Evolutionary conservation across 1,140 invertebrate genomes (phyloP).

Genomic region (Pteromalus puparum): DNA sequence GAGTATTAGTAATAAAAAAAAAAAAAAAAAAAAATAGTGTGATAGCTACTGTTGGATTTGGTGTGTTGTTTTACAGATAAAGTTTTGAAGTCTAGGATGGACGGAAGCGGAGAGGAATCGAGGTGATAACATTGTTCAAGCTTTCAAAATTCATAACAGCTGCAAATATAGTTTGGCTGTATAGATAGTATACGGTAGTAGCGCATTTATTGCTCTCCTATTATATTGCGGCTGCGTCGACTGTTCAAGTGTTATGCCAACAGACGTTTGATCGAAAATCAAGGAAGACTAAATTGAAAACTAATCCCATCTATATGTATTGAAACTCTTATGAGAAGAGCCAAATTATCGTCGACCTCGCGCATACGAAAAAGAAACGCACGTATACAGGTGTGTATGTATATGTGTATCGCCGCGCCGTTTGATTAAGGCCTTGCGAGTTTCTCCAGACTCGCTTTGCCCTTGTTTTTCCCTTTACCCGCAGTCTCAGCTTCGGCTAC

Average conservation of each 20-base stretch:
- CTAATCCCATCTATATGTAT: no score
- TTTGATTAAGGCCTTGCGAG: not conserved
- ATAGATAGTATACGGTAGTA: no score
- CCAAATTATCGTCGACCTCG: not conserved
- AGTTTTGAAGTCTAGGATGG: not conserved
- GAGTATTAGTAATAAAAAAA: no score
- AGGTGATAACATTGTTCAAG: not conserved
- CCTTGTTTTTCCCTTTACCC: not conserved
- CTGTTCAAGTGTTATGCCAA: no score
- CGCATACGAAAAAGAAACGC: not conserved
- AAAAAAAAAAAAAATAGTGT: no score
- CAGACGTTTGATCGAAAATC: no score
- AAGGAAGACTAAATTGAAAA: no score
- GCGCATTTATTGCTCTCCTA: no score
- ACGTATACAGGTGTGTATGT: no score
- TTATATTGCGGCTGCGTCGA: no score
- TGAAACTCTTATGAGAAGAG: no score
- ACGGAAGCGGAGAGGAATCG: not conserved
- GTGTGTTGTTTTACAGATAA: not conserved
- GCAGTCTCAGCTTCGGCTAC: not conserved
- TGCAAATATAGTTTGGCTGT: no score
- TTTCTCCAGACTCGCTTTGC: not conserved
- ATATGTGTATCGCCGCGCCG: not conserved
- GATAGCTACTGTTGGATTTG: not conserved
- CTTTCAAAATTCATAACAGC: not conserved